Conservation (phyloP, 2,888 invertebrate species). For the Himalopsyche kuldschensis region DNA sequence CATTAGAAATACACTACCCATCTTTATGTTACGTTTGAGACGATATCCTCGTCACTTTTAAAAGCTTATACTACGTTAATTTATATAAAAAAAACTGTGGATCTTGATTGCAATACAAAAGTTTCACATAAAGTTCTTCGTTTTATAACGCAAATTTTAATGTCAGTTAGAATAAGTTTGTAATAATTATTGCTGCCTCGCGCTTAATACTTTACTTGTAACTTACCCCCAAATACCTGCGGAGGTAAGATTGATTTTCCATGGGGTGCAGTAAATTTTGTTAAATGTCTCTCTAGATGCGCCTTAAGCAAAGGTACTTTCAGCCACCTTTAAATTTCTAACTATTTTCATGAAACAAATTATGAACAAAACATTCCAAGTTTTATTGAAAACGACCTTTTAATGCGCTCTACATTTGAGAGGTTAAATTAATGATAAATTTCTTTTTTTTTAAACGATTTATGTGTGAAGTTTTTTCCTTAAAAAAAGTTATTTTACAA, state of each 20-base stretch:
- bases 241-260: conserved; percentile 29
- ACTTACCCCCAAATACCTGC: not conserved
- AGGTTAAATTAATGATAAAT: too few species aligned
- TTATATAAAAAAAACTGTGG: too few species aligned
- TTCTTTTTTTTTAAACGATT: too few species aligned
- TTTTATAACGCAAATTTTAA: not conserved
- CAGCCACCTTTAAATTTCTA: not conserved
- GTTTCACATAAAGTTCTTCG: not conserved
- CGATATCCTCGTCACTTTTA: too few species aligned
- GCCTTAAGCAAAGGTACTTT: not conserved
- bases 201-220: not conserved
- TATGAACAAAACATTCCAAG: not conserved
- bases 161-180: not conserved
- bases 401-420: not conserved
- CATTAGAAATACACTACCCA: too few species aligned
- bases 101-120: too few species aligned
- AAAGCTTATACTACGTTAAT: too few species aligned
- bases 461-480: too few species aligned
- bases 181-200: not conserved
- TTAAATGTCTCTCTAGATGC: conserved; percentile 21
- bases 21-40: too few species aligned
- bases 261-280: conserved; percentile 29
- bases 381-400: not conserved
- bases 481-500: too few species aligned
- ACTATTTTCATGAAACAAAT: not conserved